A percentile compares a stretch with the other conserved stretches of the same genome.
phyloP scores from a whole-genome alignment of 2,797 vertebrate genomes.

The Sternarchorhynchus goeldii region DNA sequence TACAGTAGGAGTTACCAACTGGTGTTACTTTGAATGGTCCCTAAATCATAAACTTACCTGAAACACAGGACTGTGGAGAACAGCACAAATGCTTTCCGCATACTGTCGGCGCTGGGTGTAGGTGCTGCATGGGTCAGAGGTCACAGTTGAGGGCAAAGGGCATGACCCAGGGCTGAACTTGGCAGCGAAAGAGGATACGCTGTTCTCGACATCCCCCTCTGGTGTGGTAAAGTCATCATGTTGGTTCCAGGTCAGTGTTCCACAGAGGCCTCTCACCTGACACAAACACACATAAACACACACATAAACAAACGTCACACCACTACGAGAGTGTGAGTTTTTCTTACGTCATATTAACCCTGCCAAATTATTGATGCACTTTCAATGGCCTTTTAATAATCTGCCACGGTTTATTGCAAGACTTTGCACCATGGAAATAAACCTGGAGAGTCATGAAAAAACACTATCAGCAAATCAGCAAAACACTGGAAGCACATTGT shows the following conservation, averaged over 20 bases:
- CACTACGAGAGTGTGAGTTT: background rate
- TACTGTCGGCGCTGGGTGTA: constrained; percentile 74
- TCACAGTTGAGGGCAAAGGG: constrained; percentile 21
- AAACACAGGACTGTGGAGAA: constrained; percentile 77
- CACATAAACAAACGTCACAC: background rate
- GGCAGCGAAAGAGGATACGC: constrained; percentile 72
- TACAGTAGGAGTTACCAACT: no score
- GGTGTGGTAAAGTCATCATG: constrained; percentile 89
- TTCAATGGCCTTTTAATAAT: no score
- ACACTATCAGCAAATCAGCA: no score
- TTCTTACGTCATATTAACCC: background rate
- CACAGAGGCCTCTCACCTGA: constrained; percentile 90
- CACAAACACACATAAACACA: constrained; percentile 25
- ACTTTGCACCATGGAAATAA: no score
- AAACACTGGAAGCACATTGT: no score
- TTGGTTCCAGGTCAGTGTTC: constrained; percentile 88
- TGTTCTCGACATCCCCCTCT: constrained; percentile 84
- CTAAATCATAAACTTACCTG: constrained; percentile 72
- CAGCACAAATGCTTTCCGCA: constrained; percentile 75
- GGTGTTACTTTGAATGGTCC: no score
- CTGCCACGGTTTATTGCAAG: no score
- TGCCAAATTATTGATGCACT: no score
- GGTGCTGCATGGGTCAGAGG: constrained; percentile 73
- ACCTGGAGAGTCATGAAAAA: no score
- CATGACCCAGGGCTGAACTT: constrained; percentile 78